These are phyloP conservation scores for Argya squamiceps DNA, from an alignment of 2,797 vertebrate genomes.

Conservation along the genomic window DNA sequence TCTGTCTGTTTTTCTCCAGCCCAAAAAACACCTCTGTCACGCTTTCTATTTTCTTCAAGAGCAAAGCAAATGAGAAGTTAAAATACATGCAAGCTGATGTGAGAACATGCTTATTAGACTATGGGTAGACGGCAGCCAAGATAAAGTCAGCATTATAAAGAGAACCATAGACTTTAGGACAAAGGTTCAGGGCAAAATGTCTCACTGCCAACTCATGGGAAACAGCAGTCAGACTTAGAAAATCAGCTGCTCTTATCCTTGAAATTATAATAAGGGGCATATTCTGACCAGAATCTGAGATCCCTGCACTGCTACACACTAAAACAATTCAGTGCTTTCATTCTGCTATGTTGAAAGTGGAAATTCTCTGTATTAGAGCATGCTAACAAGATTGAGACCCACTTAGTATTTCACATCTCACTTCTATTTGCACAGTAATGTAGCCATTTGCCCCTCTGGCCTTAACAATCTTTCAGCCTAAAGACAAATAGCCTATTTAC, in stretches of 20 bases:
- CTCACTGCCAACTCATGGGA: neutral
- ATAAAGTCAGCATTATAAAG: conserved; percentile 40
- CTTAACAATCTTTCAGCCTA: neutral
- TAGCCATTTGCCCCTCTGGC: neutral
- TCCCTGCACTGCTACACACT: neutral
- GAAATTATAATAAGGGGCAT: neutral
- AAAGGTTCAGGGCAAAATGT: conserved; percentile 44
- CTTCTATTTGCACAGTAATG: neutral
- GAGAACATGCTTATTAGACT: conserved; percentile 6
- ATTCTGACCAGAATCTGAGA: neutral
- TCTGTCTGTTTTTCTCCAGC: neutral
- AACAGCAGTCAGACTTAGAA: neutral
- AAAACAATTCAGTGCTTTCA: conserved; percentile 18
- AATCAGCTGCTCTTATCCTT: neutral
- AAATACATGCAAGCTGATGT: neutral
- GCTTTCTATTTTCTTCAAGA: neutral
- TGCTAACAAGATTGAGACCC: neutral
- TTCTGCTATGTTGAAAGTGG: neutral
- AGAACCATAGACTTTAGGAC: conserved; percentile 39
- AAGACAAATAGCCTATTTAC: conserved; percentile 45
- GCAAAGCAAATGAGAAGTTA: neutral
- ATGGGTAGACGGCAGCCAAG: neutral
- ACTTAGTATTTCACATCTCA: conserved; percentile 26
- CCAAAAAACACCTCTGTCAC: neutral
- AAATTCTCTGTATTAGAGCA: neutral